Conservation (phyloP, 2,888 invertebrate genomes). For the Caprella mutica region DNA sequence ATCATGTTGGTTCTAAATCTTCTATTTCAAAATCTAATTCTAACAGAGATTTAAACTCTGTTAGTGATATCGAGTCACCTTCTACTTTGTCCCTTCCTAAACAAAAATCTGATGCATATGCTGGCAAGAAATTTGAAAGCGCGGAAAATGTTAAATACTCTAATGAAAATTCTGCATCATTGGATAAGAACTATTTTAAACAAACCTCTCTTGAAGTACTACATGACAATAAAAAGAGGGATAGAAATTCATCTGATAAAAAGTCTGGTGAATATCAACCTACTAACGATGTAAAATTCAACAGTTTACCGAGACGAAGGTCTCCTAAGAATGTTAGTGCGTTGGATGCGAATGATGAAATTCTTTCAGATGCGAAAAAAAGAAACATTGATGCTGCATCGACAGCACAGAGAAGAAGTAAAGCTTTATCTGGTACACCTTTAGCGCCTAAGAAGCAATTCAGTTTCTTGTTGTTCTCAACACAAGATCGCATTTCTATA, state of each 20-base stretch:
- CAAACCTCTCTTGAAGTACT: constrained; percentile 7
- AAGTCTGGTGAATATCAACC: neutral
- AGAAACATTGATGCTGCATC: neutral
- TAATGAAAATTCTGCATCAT: no score
- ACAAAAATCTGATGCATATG: neutral
- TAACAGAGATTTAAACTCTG: neutral
- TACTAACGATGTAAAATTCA: neutral
- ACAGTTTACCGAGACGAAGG: neutral
- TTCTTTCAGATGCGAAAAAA: neutral
- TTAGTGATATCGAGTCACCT: neutral
- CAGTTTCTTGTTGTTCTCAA: constrained; percentile 23
- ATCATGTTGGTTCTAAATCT: neutral
- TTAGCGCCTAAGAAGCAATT: constrained; percentile 24
- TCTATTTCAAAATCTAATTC: neutral
- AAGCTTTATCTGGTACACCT: constrained; percentile 19
- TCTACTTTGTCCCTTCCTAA: neutral
- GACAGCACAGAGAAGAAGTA: constrained; percentile 9
- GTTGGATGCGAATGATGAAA: neutral
- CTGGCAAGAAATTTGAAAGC: no score
- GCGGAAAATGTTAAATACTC: no score
- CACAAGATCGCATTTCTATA: constrained; percentile 30
- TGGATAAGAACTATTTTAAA: neutral
- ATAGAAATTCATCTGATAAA: no score
- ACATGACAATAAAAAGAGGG: neutral
- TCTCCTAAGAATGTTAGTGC: neutral